Evolutionary conservation across 2,888 invertebrate genomes (phyloP), one percentile per base, ranked within the genome.

Genomic region (Zaprionus lineosus): DNA sequence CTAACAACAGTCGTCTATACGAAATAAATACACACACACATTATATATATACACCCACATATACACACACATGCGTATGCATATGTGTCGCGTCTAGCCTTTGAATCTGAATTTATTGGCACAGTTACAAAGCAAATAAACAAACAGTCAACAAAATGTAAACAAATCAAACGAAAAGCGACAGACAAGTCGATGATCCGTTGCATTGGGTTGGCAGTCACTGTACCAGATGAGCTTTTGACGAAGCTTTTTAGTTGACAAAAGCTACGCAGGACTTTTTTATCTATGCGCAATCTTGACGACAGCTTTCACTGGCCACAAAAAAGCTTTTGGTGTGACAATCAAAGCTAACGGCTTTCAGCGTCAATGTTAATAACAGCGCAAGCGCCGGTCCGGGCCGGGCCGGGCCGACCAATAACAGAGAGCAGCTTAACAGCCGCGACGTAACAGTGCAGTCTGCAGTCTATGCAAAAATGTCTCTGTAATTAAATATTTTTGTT

Each of bases 91-190:
- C 9, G 14, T 31, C 37, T 39, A 43, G 19, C 19, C n/a, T 50
- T 64, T 57, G 50, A 41, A 51, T 11, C 28, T 43, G 37, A 39
- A 52, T 43, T 48, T 36, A 36, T 46, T 51, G 51, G 41, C 56
- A 57, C 21, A 33, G 43, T 26, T 46, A 41, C 19, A 36, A 48
- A 59, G 29, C 43, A 69, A 72, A 72, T 60, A 69, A 69, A 72
- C 68, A 69, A 69, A 50, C 37, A 53, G 51, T 16, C 37, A 52
- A 6, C 43, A 18, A 29, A 52, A 51, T 29, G 62, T 76, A 83
- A 83, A 83, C 84, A 83, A 76, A 78, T 83, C 60, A 53, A 60
- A 40, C 7, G 1, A 0, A 11, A 2, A 14, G 28, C 5, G 8
- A 31, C 15, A 33, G 15, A 31, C 19, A 41, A 14, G 3, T 19